These are phyloP conservation scores for Babyrousa celebensis DNA, from an alignment of 2,797 vertebrate species.

Conservation along the genomic window DNA sequence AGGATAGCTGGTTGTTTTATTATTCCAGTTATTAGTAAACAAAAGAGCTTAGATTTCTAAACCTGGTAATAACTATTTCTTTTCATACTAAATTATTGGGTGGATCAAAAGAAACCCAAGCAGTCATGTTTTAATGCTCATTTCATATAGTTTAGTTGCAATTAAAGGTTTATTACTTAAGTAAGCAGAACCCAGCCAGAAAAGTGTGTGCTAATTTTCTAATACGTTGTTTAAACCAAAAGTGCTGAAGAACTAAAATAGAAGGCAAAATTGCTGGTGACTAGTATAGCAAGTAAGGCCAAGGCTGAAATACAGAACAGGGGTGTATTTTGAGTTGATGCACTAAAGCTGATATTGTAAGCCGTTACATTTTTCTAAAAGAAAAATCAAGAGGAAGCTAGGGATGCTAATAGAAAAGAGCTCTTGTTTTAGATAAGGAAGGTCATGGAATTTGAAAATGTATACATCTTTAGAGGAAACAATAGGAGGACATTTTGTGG, in stretches of 20 bases:
- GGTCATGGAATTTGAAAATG: neutral
- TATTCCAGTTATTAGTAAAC: neutral
- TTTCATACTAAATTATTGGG: neutral
- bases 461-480: neutral
- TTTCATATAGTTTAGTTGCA: neutral
- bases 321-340: too few species aligned
- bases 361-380: neutral
- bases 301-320: neutral
- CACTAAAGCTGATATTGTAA: neutral
- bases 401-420: neutral
- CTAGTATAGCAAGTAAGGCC: neutral
- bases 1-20: neutral
- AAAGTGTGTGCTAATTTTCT: neutral
- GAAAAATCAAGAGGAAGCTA: neutral
- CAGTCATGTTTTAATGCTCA: neutral
- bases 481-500: neutral
- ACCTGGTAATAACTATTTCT: neutral
- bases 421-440: neutral
- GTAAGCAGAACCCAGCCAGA: neutral
- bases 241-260: neutral
- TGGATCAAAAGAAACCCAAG: neutral
- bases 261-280: neutral
- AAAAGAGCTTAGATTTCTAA: neutral
- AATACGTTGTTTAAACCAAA: neutral
- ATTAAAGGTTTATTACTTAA: neutral